Base-by-base conservation (phyloP, 2,797 vertebrate genomes). In the Mormyrops boulengeri region DNA sequence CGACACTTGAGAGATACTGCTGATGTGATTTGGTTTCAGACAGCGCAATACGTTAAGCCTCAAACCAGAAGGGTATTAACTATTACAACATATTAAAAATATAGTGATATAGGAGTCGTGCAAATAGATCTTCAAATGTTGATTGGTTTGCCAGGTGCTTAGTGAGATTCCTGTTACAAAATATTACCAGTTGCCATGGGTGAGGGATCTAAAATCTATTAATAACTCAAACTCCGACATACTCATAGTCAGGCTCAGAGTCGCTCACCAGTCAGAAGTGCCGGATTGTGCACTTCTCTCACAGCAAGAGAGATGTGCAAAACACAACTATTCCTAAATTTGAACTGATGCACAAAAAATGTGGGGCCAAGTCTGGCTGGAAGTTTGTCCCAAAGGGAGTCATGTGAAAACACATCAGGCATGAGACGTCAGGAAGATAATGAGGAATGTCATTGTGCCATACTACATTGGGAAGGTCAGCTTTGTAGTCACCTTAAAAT, bases 111-210 rank as follows among this genome's bases (percentile, higher is more conserved):
- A 6, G 30, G 22, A 87, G 52, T 19, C 50, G 4, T 57, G 30
- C 85, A 57, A 55, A 34, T 38, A 38, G 8, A 87, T 60, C 55
- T 17, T 38, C 30, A 87, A 9, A 38, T 57, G 86, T n/a, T 87
- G 53, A 60, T 60, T 41, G 52, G 49, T 41, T 57, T 87, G 30
- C 53, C 9, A 38, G 50, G 1, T 38, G 26, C 52, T 73, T 53
- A 50, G 14, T 12, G 5, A 14, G 38, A 66, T 22, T 60, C n/a
- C 52, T 49, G 34, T 30, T 55, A 26, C 85, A 90, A 90, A 90
- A 90, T 90, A 82, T 88, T 88, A 44, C 19, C 34, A n/a, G 85
- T 90, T 88, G 38, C 89, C 69, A 90, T n/a, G 89, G 89, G 50
- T 82, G 60, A 87, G 30, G 8, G n/a, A 17, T 47, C 69, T 34